Conservation (phyloP, 2,888 invertebrate genomes). For the Gisinianus flammeolus region DNA sequence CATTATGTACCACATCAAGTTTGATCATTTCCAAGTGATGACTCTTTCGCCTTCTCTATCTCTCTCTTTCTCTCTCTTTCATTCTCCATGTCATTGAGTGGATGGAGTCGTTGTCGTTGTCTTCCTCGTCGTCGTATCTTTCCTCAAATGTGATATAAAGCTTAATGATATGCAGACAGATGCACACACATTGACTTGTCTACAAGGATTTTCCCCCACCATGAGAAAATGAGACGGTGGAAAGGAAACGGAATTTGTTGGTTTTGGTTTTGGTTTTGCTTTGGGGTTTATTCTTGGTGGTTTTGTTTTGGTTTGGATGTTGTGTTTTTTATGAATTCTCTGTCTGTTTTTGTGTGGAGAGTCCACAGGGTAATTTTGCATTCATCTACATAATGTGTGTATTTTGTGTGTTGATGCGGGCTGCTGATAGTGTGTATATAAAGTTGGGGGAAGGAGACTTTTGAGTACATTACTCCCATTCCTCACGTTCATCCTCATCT, state of each 20-base stretch:
- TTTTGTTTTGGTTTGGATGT: neutral
- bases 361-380: neutral
- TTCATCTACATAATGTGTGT: too few species aligned
- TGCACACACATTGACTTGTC: slow-evolving; percentile 35
- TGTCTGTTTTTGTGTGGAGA: slow-evolving; percentile 2
- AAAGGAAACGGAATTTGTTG: too few species aligned
- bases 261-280: neutral
- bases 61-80: neutral
- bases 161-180: slow-evolving; percentile 44
- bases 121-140: slow-evolving; percentile 19
- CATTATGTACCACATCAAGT: slow-evolving; percentile 9
- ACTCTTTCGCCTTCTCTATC: neutral
- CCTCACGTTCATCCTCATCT: slow-evolving; percentile 6
- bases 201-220: slow-evolving; percentile 42
- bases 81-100: neutral
- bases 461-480: neutral
- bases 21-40: slow-evolving; percentile 17
- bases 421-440: neutral
- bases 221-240: too few species aligned
- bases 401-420: neutral
- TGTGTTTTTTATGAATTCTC: neutral
- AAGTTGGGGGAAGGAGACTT: neutral
- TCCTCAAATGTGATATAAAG: slow-evolving; percentile 40
- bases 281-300: neutral
- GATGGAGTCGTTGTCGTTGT: neutral